Conservation (phyloP, 1,140 invertebrate genomes). For the Brachystomella parvula region DNA sequence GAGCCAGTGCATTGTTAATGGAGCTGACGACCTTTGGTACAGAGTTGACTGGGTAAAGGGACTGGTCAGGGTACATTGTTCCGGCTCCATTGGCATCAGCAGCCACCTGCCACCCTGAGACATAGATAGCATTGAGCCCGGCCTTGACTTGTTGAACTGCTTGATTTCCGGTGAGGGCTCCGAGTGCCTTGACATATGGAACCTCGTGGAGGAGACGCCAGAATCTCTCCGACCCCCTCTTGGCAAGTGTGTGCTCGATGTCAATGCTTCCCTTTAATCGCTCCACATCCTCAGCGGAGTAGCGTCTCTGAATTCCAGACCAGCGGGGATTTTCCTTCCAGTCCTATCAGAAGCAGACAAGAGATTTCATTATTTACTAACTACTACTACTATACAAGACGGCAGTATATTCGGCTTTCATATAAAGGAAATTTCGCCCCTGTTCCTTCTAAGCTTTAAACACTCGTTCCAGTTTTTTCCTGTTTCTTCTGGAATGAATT, state of each 20-base stretch:
- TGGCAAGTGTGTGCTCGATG: constrained; percentile 44
- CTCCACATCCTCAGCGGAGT: constrained; percentile 42
- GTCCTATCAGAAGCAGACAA: constrained; percentile 14
- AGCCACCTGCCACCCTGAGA: constrained; percentile 45
- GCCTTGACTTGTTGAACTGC: constrained; percentile 45
- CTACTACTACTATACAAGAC: no score
- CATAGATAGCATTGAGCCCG: constrained; percentile 44
- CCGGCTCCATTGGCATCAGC: constrained; percentile 36
- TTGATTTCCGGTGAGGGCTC: constrained; percentile 43
- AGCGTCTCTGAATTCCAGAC: constrained; percentile 26
- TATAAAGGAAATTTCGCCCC: background rate
- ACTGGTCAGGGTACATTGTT: constrained; percentile 45
- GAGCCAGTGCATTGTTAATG: constrained; percentile 42
- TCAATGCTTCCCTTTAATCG: constrained; percentile 42
- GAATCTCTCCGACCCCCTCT: constrained; percentile 41
- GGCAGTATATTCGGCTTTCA: no score
- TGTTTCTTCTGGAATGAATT: background rate
- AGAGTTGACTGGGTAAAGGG: constrained; percentile 44
- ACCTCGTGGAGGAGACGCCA: constrained; percentile 42
- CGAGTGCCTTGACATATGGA: constrained; percentile 41
- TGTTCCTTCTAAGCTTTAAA: background rate
- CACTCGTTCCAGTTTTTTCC: constrained; percentile 1
- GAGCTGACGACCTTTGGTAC: constrained; percentile 42
- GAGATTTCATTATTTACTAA: no score
- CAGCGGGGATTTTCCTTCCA: constrained; percentile 35